Evolutionary conservation across 2,888 invertebrate genomes (phyloP), one percentile per base, ranked within the genome.

Genomic region (Hyposoter didymator): DNA sequence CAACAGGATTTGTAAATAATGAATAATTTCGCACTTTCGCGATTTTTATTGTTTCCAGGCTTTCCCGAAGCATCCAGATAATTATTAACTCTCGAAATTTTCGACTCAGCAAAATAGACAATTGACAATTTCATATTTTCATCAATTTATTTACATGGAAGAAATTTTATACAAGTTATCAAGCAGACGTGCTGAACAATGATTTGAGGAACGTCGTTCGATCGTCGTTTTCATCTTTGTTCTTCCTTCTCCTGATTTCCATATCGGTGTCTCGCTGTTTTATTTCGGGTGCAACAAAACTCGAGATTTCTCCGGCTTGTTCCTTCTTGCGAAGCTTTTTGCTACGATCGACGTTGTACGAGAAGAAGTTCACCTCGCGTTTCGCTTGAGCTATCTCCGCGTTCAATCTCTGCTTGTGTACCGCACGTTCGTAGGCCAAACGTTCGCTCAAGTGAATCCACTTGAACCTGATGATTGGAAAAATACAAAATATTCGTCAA

Each of bases 381-480:
- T 98, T 98, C 0, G 98, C 99, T 92, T 98, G 97, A 17, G 97
- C 96, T 80, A 99, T 97, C 94, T 99, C 99, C 0, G 97, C 96
- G 88, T 97, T 95, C 87, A 99, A 94, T 91, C 98, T 96, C 93
- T 99, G 98, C 92, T 97, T 97, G 90, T 97, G 96, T 0, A 98
- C 97, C 28, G 98, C 98, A 92, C 97, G 96, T 93, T 99, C 99
- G 93, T 99, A 99, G 2, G 97, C 97, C 88, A 99, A 94, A 89
- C 99, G 95, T 94, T 99, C 99, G 92, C 97, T 98, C 62, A 99
- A 95, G 94, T 99, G 99, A 43, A 97, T 95, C 99, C 99, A 99
- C 94, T 99, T 99, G 93, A 99, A 99, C 88, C 97, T 96, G 86
- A 52, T 94, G 88, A 10, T 39, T 12, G 39, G 35, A n/a, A 73